These are phyloP conservation scores for Sinosuthora webbiana DNA, from an alignment of 2,113 vertebrate species.

Conservation along the genomic window DNA sequence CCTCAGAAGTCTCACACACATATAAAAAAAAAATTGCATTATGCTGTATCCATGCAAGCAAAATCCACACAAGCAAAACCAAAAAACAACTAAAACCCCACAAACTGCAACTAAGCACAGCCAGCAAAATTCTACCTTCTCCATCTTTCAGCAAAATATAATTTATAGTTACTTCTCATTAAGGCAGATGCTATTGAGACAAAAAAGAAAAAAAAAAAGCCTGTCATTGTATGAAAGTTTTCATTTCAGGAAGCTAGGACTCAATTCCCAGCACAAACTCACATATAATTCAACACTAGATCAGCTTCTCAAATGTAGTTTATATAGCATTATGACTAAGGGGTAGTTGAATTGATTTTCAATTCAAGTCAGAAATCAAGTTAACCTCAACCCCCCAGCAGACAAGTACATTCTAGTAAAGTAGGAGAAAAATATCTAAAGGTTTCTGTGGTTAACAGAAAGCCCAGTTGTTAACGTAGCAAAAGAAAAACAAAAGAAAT, in stretches of 20 bases:
- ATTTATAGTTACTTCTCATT: neutral
- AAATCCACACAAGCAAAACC: no score
- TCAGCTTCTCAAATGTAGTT: conserved; percentile 53
- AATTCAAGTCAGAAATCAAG: conserved; percentile 72
- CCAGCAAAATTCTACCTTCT: neutral
- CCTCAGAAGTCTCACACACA: neutral
- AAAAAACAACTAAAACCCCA: neutral
- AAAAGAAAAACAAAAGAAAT: neutral
- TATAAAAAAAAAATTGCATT: neutral
- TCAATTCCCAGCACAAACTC: conserved; percentile 64
- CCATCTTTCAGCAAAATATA: neutral
- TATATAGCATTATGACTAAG: conserved; percentile 72
- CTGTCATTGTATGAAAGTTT: conserved; percentile 8
- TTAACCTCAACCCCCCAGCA: conserved; percentile 73
- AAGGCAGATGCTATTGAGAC: neutral
- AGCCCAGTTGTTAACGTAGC: neutral
- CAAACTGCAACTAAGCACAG: neutral
- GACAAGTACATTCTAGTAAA: conserved; percentile 32
- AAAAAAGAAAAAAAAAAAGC: neutral
- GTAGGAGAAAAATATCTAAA: conserved; percentile 31
- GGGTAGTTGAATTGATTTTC: conserved; percentile 72
- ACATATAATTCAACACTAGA: conserved; percentile 58
- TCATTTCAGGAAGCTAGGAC: conserved; percentile 54
- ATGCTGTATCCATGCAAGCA: neutral
- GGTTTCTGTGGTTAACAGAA: conserved; percentile 47